These are phyloP conservation scores for Bursaphelenchus okinawaensis DNA, from an alignment of 2,888 invertebrate species.

Conservation along the genomic window DNA sequence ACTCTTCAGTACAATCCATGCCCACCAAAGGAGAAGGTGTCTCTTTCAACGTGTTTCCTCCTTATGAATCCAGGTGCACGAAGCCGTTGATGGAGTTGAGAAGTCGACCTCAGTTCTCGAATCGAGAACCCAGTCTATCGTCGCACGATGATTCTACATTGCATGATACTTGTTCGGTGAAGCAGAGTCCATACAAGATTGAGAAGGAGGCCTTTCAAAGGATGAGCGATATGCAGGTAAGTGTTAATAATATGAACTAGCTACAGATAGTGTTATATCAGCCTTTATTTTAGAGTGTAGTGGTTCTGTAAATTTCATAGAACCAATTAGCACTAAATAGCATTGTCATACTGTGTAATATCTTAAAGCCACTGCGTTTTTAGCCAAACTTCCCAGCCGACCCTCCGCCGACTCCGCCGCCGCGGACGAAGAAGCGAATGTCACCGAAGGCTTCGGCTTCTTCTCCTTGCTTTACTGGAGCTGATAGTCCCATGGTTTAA, in stretches of 20 bases:
- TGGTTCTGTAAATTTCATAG: no score
- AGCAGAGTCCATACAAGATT: constrained; percentile 22
- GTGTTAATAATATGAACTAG: neutral
- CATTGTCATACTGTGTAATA: no score
- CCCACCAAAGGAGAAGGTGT: constrained; percentile 35
- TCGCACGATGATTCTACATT: constrained; percentile 26
- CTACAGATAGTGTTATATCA: neutral
- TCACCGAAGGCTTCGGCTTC: neutral
- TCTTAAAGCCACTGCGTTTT: no score
- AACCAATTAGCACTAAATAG: no score
- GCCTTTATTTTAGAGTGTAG: no score
- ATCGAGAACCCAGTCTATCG: constrained; percentile 15
- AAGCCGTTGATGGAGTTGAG: constrained; percentile 17
- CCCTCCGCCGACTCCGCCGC: neutral
- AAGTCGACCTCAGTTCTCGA: neutral
- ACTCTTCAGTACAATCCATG: constrained; percentile 31
- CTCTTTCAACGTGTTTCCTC: constrained; percentile 33
- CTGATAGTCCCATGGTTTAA: neutral
- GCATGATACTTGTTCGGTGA: constrained; percentile 23
- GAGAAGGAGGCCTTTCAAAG: neutral
- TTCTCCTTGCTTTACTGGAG: neutral
- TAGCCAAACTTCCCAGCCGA: neutral
- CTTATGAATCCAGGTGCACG: constrained; percentile 21
- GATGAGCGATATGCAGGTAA: neutral
- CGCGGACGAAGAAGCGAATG: neutral